These are phyloP conservation scores for Cottoperca gobio DNA, from an alignment of 2,797 vertebrate species.

Conservation along the genomic window DNA sequence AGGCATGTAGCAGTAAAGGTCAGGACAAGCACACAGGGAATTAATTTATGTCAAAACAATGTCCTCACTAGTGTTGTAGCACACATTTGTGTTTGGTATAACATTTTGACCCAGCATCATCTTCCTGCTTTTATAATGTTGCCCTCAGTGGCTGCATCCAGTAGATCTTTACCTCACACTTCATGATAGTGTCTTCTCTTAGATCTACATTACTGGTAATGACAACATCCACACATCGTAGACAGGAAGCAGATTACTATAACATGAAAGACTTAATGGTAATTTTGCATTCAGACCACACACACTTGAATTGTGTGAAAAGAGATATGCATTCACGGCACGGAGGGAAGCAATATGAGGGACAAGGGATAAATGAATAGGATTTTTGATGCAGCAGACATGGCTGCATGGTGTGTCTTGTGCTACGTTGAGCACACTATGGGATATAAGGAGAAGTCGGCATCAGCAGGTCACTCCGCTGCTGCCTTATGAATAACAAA, in stretches of 20 bases:
- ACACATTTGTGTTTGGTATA: neutral
- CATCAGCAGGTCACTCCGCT: slow-evolving; percentile 33
- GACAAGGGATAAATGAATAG: slow-evolving; percentile 51
- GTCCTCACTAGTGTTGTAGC: neutral
- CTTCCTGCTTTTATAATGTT: slow-evolving; percentile 1
- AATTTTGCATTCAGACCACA: slow-evolving; percentile 63
- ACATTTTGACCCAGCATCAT: neutral
- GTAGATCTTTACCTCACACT: neutral
- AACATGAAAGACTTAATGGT: slow-evolving; percentile 33
- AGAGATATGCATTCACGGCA: slow-evolving; percentile 61
- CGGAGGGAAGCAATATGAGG: slow-evolving; percentile 25
- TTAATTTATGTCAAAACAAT: neutral
- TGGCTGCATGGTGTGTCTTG: slow-evolving; percentile 32
- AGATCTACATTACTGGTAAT: slow-evolving; percentile 21
- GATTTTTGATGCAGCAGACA: slow-evolving; percentile 57
- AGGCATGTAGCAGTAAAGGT: neutral
- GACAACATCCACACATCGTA: slow-evolving; percentile 1
- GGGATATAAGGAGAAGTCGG: slow-evolving; percentile 18
- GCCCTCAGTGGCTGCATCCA: neutral
- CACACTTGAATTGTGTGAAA: slow-evolving; percentile 38
- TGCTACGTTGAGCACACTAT: slow-evolving; percentile 34
- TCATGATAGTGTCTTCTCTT: slow-evolving; percentile 7
- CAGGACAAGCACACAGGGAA: neutral
- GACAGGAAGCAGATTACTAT: slow-evolving; percentile 23
- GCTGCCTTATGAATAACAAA: slow-evolving; percentile 44